Evolutionary conservation across 1,140 invertebrate genomes (phyloP), one percentile per base, ranked within the genome.

Genomic region (Sesamia nonagrioides): DNA sequence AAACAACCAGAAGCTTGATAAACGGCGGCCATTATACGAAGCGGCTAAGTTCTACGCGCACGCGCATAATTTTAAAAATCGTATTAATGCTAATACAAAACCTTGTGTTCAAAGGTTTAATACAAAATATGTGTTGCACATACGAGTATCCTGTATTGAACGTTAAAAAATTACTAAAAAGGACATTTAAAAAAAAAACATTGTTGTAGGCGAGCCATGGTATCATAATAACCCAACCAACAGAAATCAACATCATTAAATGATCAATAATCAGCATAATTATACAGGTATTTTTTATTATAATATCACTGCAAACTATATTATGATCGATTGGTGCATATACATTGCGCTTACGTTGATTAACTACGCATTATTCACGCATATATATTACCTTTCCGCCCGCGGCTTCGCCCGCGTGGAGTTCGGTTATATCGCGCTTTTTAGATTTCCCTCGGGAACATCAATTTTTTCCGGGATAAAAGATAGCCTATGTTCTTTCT

Each of bases 351-450:
- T n/a, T 17, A n/a, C 40, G 21, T 42, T 75, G 58, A 75, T 75
- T 75, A 75, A 63, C 63, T 48, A 75, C 58, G 56, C 73, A 75
- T 75, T 75, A 75, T 45, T 2, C n/a, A 18, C 73, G 45, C 56
- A n/a, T n/a, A n/a, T n/a, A n/a, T n/a, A n/a, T n/a, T n/a, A n/a
- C n/a, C n/a, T n/a, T n/a, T n/a, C n/a, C n/a, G n/a, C n/a, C n/a
- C n/a, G n/a, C n/a, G n/a, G n/a, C n/a, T n/a, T n/a, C n/a, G n/a
- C n/a, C n/a, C n/a, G n/a, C n/a, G n/a, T n/a, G n/a, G n/a, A n/a
- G n/a, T n/a, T n/a, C n/a, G n/a, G n/a, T n/a, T n/a, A n/a, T n/a
- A n/a, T n/a, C n/a, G n/a, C n/a, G n/a, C n/a, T n/a, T n/a, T n/a
- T n/a, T n/a, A n/a, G n/a, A n/a, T n/a, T n/a, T n/a, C n/a, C n/a